Base-by-base conservation (phyloP, 1,140 invertebrate genomes). In the Neodiprion lecontei region DNA sequence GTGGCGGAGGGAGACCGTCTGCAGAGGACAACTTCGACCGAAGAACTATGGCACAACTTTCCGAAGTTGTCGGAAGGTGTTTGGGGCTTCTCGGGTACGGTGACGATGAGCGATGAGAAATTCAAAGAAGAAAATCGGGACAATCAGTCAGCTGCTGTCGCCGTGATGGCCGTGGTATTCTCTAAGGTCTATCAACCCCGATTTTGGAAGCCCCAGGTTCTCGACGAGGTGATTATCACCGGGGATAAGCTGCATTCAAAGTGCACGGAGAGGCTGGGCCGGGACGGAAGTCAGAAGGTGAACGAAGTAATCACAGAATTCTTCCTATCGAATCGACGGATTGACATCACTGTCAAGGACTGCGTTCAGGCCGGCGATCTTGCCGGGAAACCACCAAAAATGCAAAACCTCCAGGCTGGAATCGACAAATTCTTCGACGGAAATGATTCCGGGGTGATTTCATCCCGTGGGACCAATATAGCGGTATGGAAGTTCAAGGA, bases 231-330 rank as follows among this genome's bases (percentile, higher is more conserved):
- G 0, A 78, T 83, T 12, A 67, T 82, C 7, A 83, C 84, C 0
- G 86, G 85, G 1, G 81, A 84, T 8, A 86, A 84, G 65, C 72
- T 88, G 9, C 84, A 86, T 66, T 76, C 81, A 0, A 83, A 81
- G n/a, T 83, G 78, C 48, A 76, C 79, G 1, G 76, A 70, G 11
- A 77, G 82, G 47, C 70, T 83, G 0, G 82, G 79, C 0, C 67
- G 61, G 8, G 74, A 68, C 10, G 28, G 28, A 0, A 21, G n/a
- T 11, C 80, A 77, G 0, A 73, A 77, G 17, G 74, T 80, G 8
- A 83, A 84, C 49, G 81, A 86, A 40, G 81, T 88, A 21, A 80
- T 85, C 2, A 82, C 71, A 7, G 85, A 87, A 70, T 85, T 88
- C 47, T 85, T 86, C 61, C 67, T 88, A 1, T 82, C 85, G 0